A percentile compares a stretch with the other conserved stretches of the same genome.
phyloP scores from a whole-genome alignment of 2,888 invertebrate species.

The Chymomyza caudatula region DNA sequence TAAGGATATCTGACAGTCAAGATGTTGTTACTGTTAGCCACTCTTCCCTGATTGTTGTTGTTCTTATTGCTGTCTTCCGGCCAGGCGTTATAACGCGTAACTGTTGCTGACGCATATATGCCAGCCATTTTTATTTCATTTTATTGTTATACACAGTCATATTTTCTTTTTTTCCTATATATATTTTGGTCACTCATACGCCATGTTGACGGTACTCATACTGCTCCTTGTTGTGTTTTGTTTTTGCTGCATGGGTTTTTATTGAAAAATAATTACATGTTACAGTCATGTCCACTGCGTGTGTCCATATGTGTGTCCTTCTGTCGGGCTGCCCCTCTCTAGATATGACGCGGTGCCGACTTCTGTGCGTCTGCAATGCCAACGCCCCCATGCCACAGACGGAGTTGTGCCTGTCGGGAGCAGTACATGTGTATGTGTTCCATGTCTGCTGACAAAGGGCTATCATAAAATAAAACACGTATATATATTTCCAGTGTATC shows the following conservation, averaged over 20 bases:
- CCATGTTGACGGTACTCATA: constrained; percentile 47
- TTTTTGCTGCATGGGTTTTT: constrained; percentile 61
- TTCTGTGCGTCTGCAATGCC: constrained; percentile 6
- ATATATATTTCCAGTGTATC: constrained; percentile 19
- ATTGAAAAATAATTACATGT: constrained; percentile 70
- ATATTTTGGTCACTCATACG: constrained; percentile 61
- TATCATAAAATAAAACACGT: constrained; percentile 70
- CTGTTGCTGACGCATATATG: constrained; percentile 68
- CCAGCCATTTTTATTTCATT: constrained; percentile 54
- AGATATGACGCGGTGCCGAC: constrained; percentile 56
- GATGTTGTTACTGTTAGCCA: not conserved
- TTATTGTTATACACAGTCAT: constrained; percentile 36
- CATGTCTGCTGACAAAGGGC: constrained; percentile 59
- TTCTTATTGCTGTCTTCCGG: constrained; percentile 55
- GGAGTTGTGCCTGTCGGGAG: constrained; percentile 48
- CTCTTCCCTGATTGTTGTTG: constrained; percentile 30
- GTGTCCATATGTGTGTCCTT: constrained; percentile 4
- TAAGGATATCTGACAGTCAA: not conserved
- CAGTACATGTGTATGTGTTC: constrained; percentile 30
- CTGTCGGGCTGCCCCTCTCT: constrained; percentile 23
- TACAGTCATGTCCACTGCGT: constrained; percentile 68
- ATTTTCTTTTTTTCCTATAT: constrained; percentile 31
- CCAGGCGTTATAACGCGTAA: constrained; percentile 51
- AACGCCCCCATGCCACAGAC: not conserved
- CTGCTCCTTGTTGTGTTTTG: constrained; percentile 35